phyloP scores from a whole-genome alignment of 1,140 invertebrate species.

The Zelostemma sp. region DNA sequence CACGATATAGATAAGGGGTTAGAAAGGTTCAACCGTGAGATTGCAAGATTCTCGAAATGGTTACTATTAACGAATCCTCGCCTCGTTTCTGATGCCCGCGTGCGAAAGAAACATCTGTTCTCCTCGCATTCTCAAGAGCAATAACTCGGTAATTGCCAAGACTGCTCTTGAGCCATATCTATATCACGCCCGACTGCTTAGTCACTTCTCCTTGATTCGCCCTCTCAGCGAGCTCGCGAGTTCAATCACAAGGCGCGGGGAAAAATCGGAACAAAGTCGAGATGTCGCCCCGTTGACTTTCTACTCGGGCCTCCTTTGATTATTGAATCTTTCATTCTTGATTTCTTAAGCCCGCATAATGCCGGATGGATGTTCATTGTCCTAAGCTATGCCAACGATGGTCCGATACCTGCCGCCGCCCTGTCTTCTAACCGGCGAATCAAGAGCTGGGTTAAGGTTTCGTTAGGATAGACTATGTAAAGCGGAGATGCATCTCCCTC shows the following conservation, averaged over 20 bases:
- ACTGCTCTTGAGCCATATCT: conserved; percentile 34
- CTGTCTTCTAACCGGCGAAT: conserved; percentile 39
- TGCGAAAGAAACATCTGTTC: conserved; percentile 41
- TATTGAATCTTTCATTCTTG: conserved; percentile 18
- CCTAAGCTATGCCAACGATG: conserved; percentile 28
- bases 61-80: conserved; percentile 57
- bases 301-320: background rate
- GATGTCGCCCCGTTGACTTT: background rate
- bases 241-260: no score
- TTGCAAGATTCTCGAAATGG: conserved; percentile 61
- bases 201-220: conserved; percentile 20
- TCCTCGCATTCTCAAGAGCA: conserved; percentile 35
- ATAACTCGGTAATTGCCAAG: conserved; percentile 48
- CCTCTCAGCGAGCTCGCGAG: no score
- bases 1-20: conserved; percentile 57
- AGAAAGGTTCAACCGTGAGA: conserved; percentile 57
- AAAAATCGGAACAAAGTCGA: background rate
- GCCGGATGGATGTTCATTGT: conserved; percentile 49
- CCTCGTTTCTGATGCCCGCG: conserved; percentile 28
- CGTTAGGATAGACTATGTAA: conserved; percentile 49
- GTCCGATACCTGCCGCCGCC: conserved; percentile 45
- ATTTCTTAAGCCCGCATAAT: conserved; percentile 40
- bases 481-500: conserved; percentile 50
- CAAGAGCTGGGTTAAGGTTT: conserved; percentile 44
- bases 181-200: conserved; percentile 39